Percentiles rank a stretch among this genome's conserved stretches.
Conservation (phyloP, 1,140 invertebrate genomes). For the Orchestia grillus region DNA sequence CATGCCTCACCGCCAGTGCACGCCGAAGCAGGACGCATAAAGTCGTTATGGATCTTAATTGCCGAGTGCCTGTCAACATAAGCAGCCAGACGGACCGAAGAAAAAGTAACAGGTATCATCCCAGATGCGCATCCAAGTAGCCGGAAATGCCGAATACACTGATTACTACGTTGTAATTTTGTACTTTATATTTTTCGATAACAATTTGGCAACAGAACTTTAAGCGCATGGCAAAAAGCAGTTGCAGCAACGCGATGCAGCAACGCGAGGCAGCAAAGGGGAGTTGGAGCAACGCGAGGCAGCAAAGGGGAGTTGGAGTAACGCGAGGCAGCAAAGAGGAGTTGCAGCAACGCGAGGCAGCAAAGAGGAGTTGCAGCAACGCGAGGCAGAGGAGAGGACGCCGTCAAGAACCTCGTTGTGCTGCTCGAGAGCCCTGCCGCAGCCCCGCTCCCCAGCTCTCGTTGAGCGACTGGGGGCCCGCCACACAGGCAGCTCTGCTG, state of each 20-base stretch:
- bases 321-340: neutral
- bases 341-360: neutral
- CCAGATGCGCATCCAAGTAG: too few relatives aligned
- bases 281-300: neutral
- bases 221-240: neutral
- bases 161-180: too few relatives aligned
- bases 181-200: too few relatives aligned
- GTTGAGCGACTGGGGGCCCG: neutral
- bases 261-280: neutral
- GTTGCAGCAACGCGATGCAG: neutral
- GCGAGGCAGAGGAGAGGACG: neutral
- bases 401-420: neutral
- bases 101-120: too few relatives aligned
- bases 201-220: too few relatives aligned
- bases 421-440: neutral
- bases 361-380: neutral
- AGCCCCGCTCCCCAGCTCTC: neutral
- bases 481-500: neutral
- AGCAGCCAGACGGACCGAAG: too few relatives aligned
- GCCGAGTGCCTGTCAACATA: neutral
- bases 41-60: too few relatives aligned
- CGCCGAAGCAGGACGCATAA: too few relatives aligned
- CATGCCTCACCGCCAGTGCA: too few relatives aligned
- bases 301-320: neutral
- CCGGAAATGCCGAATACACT: too few relatives aligned